Evolutionary conservation across 2,888 invertebrate genomes (phyloP), one percentile per base, ranked within the genome.

Genomic region (Suillia variegata): DNA sequence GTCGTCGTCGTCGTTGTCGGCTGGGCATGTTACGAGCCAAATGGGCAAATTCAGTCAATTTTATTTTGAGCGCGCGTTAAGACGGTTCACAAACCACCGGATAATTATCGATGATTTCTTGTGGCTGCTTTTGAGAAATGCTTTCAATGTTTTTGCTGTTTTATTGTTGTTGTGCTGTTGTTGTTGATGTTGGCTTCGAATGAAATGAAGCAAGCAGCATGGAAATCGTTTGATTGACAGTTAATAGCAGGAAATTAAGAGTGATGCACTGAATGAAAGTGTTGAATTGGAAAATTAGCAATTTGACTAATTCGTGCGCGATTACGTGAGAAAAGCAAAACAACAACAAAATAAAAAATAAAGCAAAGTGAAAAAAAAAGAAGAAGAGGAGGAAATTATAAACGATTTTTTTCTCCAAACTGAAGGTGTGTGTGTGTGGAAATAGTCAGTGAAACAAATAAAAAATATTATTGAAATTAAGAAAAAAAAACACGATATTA

Each of bases 41-140:
- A 13, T 6, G 5, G 15, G 38, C 38, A 45, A 60, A 65, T 70
- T 74, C 67, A 75, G 76, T 75, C 71, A 71, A 67, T 70, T 66
- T n/a, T n/a, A n/a, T n/a, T n/a, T 68, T 67, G 68, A 73, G 71
- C 74, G 73, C 65, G 66, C 63, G 68, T 71, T 67, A 59, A 56
- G 66, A 75, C 71, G 69, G 77, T 70, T 63, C 61, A 60, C 59
- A 57, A 58, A 68, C 24, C 31, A 66, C 70, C n/a, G 73, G 73
- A 69, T 67, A 68, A 62, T 61, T 56, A 34, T 3, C 6, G 26
- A 48, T n/a, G 50, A 58, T 45, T 8, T 45, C 20, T 45, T 45
- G 61, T 48, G 54, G 65, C 60, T n/a, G n/a, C n/a, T n/a, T n/a
- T n/a, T n/a, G n/a, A n/a, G n/a, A n/a, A n/a, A 62, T 26, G 62